Base-by-base conservation (phyloP, 2,888 invertebrate genomes). In the Lepidonotus clava region DNA sequence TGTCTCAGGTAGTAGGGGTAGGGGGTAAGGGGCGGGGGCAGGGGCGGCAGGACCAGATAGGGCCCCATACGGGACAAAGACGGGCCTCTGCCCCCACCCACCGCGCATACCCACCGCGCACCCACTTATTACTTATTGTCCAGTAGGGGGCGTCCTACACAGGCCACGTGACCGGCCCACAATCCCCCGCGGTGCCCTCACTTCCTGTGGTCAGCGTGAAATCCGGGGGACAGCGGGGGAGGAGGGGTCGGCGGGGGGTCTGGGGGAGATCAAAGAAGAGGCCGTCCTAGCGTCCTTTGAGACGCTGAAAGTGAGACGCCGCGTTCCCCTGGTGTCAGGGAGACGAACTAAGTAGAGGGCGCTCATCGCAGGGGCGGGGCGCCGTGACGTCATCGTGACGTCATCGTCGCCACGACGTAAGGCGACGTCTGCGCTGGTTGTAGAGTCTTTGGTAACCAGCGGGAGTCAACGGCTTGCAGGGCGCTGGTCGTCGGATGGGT, bases 261-360 rank as follows among this genome's bases (percentile, higher is more conserved):
- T 46, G 46, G 46, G 18, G 46, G 46, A 6, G 18, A 28, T 61
- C 61, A 61, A 61, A 61, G 61, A 11, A n/a, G 28, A 4, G 28
- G n/a, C 11, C 28, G 28, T 32, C 61, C 28, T n/a, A 11, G 24
- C 61, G 28, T 24, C 24, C 2, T 4, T 24, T 11, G 11, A 32
- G 2, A 61, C 61, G 53, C 61, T 5, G 61, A 61, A 61, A 61
- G 61, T 61, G 61, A 61, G 61, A 61, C 28, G 61, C 28, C 28
- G 61, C 21, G 61, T 28, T 11, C 61, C 61, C 61, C 24, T 61
- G 61, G 61, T 61, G 61, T 28, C 24, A 8, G 28, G 61, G 5
- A 4, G 28, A 32, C 11, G 61, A 61, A 61, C 61, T 61, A 61
- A 61, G 61, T 61, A 61, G 61, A 61, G 61, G 61, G 61, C 61